Percentiles rank a stretch among this genome's conserved stretches.
These are phyloP conservation scores for Thoracochromis brauschi DNA, from an alignment of 2,113 vertebrate species.

Conservation along the genomic window DNA sequence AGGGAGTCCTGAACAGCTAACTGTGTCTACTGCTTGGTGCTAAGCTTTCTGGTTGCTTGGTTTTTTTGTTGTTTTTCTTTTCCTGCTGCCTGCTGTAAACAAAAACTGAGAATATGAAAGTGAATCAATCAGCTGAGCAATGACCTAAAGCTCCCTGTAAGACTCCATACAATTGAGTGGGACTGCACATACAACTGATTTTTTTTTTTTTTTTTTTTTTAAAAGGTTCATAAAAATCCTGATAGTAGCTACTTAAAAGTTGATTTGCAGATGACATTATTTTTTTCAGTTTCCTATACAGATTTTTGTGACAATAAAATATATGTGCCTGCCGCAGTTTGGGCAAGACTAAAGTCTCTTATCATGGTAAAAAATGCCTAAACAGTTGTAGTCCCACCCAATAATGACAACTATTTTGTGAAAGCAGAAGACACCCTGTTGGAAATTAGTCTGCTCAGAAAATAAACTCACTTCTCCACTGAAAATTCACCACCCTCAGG, in stretches of 20 bases:
- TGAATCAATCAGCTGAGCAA: background rate
- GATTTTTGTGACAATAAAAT: background rate
- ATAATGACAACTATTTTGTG: background rate
- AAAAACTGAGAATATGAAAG: background rate
- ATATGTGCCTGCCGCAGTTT: background rate
- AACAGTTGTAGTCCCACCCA: background rate
- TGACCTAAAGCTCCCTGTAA: background rate
- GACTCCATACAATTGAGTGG: background rate
- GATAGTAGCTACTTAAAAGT: background rate
- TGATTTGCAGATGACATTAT: background rate
- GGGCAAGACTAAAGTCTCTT: background rate
- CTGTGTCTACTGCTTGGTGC: background rate
- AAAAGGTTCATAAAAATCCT: background rate
- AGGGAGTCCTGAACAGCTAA: background rate
- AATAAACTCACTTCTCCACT: conserved; percentile 84
- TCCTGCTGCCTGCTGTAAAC: background rate
- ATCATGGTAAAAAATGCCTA: conserved; percentile 5
- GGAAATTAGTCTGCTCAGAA: background rate
- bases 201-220: background rate
- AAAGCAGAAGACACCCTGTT: background rate
- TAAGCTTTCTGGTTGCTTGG: background rate
- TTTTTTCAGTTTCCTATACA: background rate
- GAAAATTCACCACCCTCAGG: conserved; percentile 94
- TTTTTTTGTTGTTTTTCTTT: background rate
- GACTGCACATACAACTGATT: background rate